Evolutionary conservation across 1,140 invertebrate species (phyloP).

Genomic region (Bombus huntii): DNA sequence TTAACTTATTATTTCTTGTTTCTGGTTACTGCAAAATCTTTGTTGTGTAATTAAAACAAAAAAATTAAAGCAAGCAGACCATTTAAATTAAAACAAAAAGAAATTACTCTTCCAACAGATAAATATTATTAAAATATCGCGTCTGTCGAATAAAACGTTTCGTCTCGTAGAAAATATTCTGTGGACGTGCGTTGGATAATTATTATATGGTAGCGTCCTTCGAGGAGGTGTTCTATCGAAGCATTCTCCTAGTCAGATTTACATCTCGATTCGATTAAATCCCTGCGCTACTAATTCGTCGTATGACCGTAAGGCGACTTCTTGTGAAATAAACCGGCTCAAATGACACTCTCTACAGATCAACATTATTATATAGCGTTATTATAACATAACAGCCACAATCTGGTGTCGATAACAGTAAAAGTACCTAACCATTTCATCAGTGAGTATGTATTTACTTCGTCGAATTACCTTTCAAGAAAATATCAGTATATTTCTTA

Average conservation of each 20-base stretch:
- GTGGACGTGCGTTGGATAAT: slow-evolving; percentile 4
- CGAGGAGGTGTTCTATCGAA: slow-evolving; percentile 9
- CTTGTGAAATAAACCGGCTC: slow-evolving; percentile 37
- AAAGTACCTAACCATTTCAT: slow-evolving; percentile 29
- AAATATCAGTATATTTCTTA: neutral
- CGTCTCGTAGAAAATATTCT: slow-evolving; percentile 42
- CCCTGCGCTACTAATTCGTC: neutral
- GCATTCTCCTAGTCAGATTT: slow-evolving; percentile 35
- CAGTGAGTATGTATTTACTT: neutral
- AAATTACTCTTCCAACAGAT: neutral
- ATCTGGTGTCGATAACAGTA: slow-evolving; percentile 44
- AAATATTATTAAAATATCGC: neutral
- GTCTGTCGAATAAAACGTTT: neutral
- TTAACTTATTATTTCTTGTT: too few species aligned
- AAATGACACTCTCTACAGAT: slow-evolving; percentile 25
- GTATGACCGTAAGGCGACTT: slow-evolving; percentile 21
- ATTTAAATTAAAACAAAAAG: too few species aligned
- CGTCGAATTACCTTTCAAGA: neutral
- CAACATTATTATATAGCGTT: slow-evolving; percentile 11
- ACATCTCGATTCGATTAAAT: slow-evolving; percentile 26
- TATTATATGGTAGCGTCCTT: slow-evolving; percentile 38
- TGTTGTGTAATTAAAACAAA: neutral
- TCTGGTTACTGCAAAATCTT: too few species aligned
- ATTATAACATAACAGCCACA: slow-evolving; percentile 27
- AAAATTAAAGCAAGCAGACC: too few species aligned